A percentile compares a stretch with the other conserved stretches of the same genome.
phyloP scores from a whole-genome alignment of 35 echinoderm and acorn worm species.

The Apostichopus japonicus region DNA sequence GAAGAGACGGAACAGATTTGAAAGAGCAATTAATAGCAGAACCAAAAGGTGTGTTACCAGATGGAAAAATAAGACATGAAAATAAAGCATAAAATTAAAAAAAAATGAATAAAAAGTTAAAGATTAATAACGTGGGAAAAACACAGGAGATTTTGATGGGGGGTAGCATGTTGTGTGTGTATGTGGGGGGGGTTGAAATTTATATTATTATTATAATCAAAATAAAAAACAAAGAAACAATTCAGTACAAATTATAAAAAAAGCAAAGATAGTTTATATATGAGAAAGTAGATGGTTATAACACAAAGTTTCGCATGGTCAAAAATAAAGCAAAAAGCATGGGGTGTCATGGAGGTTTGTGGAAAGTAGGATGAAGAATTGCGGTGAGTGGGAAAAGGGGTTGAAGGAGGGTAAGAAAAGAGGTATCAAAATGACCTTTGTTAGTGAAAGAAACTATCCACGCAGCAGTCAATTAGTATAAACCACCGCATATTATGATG shows the following conservation, averaged over 20 bases:
- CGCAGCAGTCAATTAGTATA: background rate
- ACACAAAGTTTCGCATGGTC: too few species aligned
- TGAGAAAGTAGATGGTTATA: too few species aligned
- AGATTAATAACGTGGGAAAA: background rate
- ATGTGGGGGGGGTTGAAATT: background rate
- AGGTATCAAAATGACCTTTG: background rate
- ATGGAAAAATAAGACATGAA: too few species aligned
- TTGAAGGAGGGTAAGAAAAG: slow-evolving; percentile 38
- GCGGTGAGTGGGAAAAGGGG: background rate
- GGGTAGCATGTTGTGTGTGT: background rate
- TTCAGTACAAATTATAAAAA: too few species aligned
- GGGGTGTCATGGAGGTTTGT: background rate
- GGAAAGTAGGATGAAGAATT: background rate
- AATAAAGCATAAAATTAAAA: background rate
- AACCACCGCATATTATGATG: slow-evolving; percentile 1
- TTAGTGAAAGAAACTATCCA: slow-evolving; percentile 17
- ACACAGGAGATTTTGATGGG: too few species aligned
- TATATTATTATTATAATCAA: too few species aligned
- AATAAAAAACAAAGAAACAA: too few species aligned
- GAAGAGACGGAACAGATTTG: background rate
- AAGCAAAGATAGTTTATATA: too few species aligned
- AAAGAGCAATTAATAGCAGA: too few species aligned
- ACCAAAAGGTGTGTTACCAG: too few species aligned
- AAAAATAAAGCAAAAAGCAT: background rate
- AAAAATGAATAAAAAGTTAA: background rate